Evolutionary conservation across 1,140 invertebrate species (phyloP), one percentile per base, ranked within the genome.

Genomic region (Ceratitis capitata): DNA sequence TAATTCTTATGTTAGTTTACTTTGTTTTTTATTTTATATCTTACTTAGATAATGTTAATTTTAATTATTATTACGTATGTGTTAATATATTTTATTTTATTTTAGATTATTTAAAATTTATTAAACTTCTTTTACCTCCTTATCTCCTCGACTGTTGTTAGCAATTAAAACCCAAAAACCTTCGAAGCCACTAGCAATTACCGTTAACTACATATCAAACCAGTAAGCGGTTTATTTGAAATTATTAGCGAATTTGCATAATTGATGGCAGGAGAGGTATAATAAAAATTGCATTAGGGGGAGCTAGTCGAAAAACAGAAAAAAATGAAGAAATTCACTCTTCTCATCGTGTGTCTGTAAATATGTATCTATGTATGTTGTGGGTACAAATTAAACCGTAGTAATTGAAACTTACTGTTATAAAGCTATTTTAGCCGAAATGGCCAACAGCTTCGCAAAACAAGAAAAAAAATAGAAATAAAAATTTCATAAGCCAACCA

Each of bases 161-260:
- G n/a, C 69, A 78, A 47, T 78, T 78, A 78, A 78, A 78, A 12
- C 9, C 6, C 7, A 19, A 47, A 45, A 26, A 23, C 14, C 45
- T 78, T 47, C 45, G 69, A 35, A 78, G 12, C 2, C 42, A 47
- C 32, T 35, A 2, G n/a, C 39, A 78, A 78, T 78, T 78, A 45
- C 69, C 39, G 32, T 45, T 78, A 78, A 42, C 39, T 9, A 45
- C 19, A 56, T 56, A 23, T 35, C 69, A 23, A n/a, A 23, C 16
- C 10, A 78, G 35, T 45, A 45, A 78, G 53, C 47, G 82, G n/a
- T 26, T 51, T 61, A 58, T 84, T 87, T 87, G 86, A 90, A 90
- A 85, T 90, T 90, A 90, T 90, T 89, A 89, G 87, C 89, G 87
- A 89, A 90, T 90, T 90, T 90, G 87, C 89, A 90, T 90, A 90